Percentiles rank a stretch among this genome's conserved stretches.
Evolutionary conservation across 2,888 invertebrate genomes (phyloP).

Genomic region (Eristalis intricaria): DNA sequence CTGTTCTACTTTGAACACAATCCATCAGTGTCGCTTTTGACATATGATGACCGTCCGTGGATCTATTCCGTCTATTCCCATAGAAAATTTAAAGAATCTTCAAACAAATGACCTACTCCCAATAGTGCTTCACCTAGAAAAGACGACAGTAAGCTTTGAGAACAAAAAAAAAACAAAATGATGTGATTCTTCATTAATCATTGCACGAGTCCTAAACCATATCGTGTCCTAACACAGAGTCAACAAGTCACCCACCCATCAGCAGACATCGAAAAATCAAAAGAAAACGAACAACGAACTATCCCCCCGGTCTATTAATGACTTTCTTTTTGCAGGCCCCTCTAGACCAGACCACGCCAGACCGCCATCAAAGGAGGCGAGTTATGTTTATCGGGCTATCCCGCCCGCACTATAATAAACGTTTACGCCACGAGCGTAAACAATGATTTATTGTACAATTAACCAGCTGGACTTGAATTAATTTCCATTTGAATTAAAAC

Average conservation of each 20-base stretch:
- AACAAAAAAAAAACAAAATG: background rate
- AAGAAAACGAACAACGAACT: background rate
- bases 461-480: conserved; percentile 45
- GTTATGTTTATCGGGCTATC: conserved; percentile 2
- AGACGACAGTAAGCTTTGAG: background rate
- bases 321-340: background rate
- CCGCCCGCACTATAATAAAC: conserved; percentile 2
- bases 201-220: background rate
- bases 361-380: background rate
- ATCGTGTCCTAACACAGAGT: background rate
- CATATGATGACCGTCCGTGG: background rate
- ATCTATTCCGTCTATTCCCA: background rate
- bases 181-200: background rate
- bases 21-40: background rate
- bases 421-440: conserved; percentile 31
- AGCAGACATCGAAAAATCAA: background rate
- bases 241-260: background rate
- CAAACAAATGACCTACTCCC: background rate
- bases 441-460: conserved; percentile 64
- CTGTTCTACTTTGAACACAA: background rate
- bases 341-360: background rate
- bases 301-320: background rate
- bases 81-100: background rate
- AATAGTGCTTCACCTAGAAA: background rate
- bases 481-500: conserved; percentile 47